phyloP scores from a whole-genome alignment of 1,140 invertebrate genomes.

The Pachyrhynchus sulphureomaculatus region DNA sequence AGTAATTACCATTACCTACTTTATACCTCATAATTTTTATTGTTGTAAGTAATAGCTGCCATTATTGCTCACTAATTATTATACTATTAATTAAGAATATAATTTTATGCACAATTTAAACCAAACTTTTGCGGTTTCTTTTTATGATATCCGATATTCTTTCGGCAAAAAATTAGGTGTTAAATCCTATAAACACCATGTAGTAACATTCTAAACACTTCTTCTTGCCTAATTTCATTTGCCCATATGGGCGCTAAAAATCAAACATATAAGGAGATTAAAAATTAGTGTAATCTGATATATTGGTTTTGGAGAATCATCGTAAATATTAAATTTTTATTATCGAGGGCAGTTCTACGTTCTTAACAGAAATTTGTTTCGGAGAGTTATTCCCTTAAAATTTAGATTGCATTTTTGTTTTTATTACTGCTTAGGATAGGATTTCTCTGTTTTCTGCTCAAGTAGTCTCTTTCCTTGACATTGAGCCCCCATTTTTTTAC shows the following conservation, averaged over 20 bases:
- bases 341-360: neutral
- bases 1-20: too few species aligned
- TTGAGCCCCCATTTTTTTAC: too few species aligned
- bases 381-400: too few species aligned
- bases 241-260: conserved; percentile 16
- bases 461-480: too few species aligned
- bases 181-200: conserved; percentile 25
- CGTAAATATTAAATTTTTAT: conserved; percentile 20
- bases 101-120: conserved; percentile 17
- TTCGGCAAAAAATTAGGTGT: conserved; percentile 26
- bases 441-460: too few species aligned
- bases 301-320: conserved; percentile 19
- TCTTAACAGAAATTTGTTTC: too few species aligned
- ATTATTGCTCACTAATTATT: neutral
- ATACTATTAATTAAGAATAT: neutral
- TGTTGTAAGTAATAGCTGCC: too few species aligned
- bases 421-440: too few species aligned
- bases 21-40: too few species aligned
- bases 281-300: conserved; percentile 13
- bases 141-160: conserved; percentile 3
- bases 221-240: conserved; percentile 8
- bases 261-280: conserved; percentile 12
- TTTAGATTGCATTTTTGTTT: too few species aligned
- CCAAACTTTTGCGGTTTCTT: neutral
- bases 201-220: conserved; percentile 14